Base-by-base conservation (phyloP, 1,140 invertebrate species). In the Drosophila ogumai region DNA sequence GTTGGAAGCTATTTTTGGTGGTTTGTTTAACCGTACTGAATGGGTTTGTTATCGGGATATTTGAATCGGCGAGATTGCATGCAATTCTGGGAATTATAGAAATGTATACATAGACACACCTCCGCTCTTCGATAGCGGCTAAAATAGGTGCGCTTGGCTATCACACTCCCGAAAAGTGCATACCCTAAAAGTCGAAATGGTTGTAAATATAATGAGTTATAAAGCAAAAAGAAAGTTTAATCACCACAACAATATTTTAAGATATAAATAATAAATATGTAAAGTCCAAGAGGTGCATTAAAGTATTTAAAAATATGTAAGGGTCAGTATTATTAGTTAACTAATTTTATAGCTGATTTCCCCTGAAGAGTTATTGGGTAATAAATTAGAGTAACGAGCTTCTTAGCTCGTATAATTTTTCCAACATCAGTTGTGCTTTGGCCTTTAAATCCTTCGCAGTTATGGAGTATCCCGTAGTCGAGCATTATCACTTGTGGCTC, bases 61-160 rank as follows among this genome's bases (percentile, higher is more conserved):
- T 74, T 74, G 28, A 56, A 56, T 74, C 59, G 32, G 12, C 22
- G 4, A 36, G 74, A 76, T 76, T 76, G 74, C 22, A 34, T 55
- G 15, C 61, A 43, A 15, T 76, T 75, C 73, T 22, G 15, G 36
- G 73, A 76, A 76, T 76, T 71, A 8, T 15, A 25, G 15, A 40
- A 12, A 40, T 15, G 28, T 46, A 19, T 47, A 41, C 19, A 17
- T 25, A 34, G 31, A 59, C 17, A 69, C 34, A 22, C 56, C 32
- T 67, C 25, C 55, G 17, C 7, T 44, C 19, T 66, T 38, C 22
- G 55, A 66, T 44, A 68, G 31, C 31, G n/a, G 19, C 34, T 56
- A 40, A 28, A 36, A 25, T 36, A 25, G 7, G 7, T 58, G 10
- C 19, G 10, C 19, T 12, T 32, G 31, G 5, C 28, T 12, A n/a